These are phyloP conservation scores for Smittia sp. DNA, from an alignment of 2,888 invertebrate genomes.

Conservation along the genomic window DNA sequence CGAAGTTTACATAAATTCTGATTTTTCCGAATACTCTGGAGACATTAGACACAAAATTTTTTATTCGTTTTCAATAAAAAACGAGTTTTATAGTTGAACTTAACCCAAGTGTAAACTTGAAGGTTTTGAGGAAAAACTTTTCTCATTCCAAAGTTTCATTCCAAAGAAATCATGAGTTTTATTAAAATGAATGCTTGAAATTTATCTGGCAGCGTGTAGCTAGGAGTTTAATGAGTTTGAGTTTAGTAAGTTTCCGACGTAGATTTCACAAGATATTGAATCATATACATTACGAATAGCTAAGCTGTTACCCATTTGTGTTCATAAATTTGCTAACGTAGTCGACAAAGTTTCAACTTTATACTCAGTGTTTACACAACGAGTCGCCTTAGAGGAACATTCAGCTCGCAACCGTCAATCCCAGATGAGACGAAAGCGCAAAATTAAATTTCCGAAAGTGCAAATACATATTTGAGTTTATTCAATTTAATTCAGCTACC, in stretches of 20 bases:
- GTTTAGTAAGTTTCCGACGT: neutral
- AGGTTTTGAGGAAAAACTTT: neutral
- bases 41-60: no score
- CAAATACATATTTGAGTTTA: neutral
- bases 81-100: conserved; percentile 5
- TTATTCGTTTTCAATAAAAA: neutral
- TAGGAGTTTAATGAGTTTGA: neutral
- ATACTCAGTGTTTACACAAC: neutral
- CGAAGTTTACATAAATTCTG: no score
- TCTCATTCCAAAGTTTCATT: neutral
- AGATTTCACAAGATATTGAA: conserved; percentile 2
- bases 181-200: conserved; percentile 3
- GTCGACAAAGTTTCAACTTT: neutral
- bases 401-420: no score
- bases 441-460: neutral
- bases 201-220: neutral
- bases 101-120: neutral
- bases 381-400: no score
- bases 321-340: neutral
- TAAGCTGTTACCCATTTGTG: neutral
- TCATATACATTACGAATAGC: neutral
- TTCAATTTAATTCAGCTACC: neutral
- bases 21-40: no score
- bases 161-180: neutral
- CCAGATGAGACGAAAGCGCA: neutral